These are phyloP conservation scores for Hydraecia micacea DNA, from an alignment of 2,888 invertebrate genomes.

Conservation along the genomic window DNA sequence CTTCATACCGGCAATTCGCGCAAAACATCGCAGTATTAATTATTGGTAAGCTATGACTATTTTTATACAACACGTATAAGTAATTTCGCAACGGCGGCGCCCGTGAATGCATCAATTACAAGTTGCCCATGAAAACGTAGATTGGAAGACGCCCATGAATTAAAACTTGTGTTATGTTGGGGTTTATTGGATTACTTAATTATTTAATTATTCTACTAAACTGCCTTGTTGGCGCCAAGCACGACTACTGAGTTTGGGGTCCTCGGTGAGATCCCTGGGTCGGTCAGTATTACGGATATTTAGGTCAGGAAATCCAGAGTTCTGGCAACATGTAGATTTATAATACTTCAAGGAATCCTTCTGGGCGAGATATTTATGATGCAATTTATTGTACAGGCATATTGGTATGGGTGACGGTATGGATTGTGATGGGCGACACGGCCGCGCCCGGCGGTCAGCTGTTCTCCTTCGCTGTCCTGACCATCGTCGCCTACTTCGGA, in stretches of 20 bases:
- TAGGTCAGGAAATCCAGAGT: background rate
- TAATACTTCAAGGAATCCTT: background rate
- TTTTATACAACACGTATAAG: constrained; percentile 14
- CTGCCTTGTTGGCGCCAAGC: background rate
- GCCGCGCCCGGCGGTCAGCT: constrained; percentile 96
- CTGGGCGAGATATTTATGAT: background rate
- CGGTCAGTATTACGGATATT: background rate
- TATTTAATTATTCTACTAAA: background rate
- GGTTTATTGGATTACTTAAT: background rate
- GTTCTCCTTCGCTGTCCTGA: constrained; percentile 93
- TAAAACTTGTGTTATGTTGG: constrained; percentile 25
- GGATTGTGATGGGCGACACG: constrained; percentile 93
- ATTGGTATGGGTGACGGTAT: constrained; percentile 94
- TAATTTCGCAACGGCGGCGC: constrained; percentile 11
- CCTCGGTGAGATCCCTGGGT: background rate
- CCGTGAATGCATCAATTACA: constrained; percentile 32
- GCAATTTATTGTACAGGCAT: constrained; percentile 84
- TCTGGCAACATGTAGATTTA: background rate
- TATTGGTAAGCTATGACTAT: constrained; percentile 89
- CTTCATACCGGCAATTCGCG: constrained; percentile 95
- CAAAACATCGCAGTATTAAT: constrained; percentile 93
- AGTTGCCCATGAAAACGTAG: constrained; percentile 37
- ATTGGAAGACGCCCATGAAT: constrained; percentile 38
- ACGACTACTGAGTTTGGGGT: background rate
- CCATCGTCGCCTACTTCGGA: constrained; percentile 94